phyloP scores from a whole-genome alignment of 2,113 vertebrate genomes.

The Pygathrix nemaeus region DNA sequence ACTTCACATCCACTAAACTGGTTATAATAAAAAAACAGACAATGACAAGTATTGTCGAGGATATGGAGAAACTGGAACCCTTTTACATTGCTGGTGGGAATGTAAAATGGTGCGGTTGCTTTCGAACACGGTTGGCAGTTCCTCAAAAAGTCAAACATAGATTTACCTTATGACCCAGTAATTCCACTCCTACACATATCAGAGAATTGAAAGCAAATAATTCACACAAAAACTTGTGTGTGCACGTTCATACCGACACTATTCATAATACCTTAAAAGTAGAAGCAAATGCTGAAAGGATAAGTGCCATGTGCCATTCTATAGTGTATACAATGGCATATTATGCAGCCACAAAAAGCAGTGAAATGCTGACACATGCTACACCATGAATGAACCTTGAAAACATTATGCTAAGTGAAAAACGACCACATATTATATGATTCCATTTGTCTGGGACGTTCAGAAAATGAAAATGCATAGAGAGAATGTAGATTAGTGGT shows the following conservation, averaged over 20 bases:
- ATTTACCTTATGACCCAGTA: neutral
- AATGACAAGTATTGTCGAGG: neutral
- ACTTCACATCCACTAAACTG: neutral
- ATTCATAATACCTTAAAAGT: neutral
- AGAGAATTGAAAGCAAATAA: neutral
- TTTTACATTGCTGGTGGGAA: too few relatives aligned
- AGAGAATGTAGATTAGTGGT: neutral
- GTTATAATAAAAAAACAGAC: neutral
- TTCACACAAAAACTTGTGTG: neutral
- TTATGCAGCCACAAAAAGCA: neutral
- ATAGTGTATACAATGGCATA: neutral
- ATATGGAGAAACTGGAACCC: neutral
- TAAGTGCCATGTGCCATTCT: neutral
- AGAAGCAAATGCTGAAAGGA: neutral
- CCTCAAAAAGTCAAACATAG: neutral
- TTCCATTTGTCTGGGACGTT: neutral
- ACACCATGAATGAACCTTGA: neutral
- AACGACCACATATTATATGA: neutral
- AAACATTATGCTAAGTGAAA: neutral
- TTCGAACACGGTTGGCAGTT: neutral
- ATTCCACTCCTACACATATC: neutral
- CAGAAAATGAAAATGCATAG: neutral
- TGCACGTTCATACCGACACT: neutral
- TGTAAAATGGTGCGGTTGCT: neutral
- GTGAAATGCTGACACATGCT: neutral